These are phyloP conservation scores for Acanthopleura granulata DNA, from an alignment of 2,888 invertebrate species.

Conservation along the genomic window DNA sequence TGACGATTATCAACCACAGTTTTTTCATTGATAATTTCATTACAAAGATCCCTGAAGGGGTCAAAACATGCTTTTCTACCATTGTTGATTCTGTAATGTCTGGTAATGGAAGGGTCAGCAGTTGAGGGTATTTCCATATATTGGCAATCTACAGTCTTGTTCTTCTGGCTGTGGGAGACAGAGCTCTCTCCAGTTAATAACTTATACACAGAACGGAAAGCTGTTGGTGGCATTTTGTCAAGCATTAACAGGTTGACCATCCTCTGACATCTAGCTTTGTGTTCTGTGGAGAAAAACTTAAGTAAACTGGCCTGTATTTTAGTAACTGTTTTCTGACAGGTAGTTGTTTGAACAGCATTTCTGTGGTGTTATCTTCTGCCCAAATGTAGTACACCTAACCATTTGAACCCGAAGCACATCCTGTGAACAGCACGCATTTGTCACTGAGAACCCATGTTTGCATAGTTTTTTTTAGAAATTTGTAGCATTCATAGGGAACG, in stretches of 20 bases:
- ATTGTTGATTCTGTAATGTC: not conserved
- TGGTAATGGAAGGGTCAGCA: not conserved
- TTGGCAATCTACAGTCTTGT: not conserved
- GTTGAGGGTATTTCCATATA: not conserved
- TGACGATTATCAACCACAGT: too few species aligned
- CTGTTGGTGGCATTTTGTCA: not conserved
- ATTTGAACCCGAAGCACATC: constrained; percentile 16
- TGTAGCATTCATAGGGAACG: too few species aligned
- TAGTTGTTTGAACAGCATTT: not conserved
- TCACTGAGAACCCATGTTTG: too few species aligned
- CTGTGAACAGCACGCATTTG: not conserved
- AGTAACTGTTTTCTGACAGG: too few species aligned
- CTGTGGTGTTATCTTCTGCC: not conserved
- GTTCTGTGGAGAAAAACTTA: too few species aligned
- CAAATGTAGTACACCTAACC: constrained; percentile 4
- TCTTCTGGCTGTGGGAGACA: not conserved
- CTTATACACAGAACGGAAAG: not conserved
- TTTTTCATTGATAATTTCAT: too few species aligned
- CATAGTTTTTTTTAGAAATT: too few species aligned
- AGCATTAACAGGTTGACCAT: not conserved
- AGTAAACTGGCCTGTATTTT: too few species aligned
- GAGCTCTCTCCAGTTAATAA: not conserved
- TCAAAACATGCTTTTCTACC: constrained; percentile 7
- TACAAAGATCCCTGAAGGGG: constrained; percentile 4
- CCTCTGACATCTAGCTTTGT: not conserved